Base-by-base conservation (phyloP, 2,888 invertebrate genomes). In the Lepidonotus clava region DNA sequence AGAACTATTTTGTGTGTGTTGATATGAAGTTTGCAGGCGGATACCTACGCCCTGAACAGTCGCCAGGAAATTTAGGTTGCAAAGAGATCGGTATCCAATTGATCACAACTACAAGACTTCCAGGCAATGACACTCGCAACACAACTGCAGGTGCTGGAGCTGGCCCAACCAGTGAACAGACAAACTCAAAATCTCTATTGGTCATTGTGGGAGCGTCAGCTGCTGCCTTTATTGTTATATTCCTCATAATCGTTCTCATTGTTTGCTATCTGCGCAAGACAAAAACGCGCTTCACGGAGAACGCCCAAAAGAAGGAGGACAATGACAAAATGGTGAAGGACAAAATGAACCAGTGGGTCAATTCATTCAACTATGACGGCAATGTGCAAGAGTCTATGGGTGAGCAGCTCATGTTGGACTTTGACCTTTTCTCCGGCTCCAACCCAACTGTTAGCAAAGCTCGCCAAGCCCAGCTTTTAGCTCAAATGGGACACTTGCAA, bases 281-380 rank as follows among this genome's bases (percentile, higher is more conserved):
- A 0, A 80, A 46, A 46, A 80, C 80, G 18, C 11, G 80, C 8
- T 80, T 80, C 28, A 21, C 80, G 18, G 80, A 80, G 32, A 80
- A 80, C 41, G 80, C 80, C 41, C 21, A 46, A 24, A 41, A 46
- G 46, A 80, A 80, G 51, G 46, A 80, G 46, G 46, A 80, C 14
- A 24, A 32, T 8, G 80, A 80, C 18, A 41, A 80, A n/a, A 80
- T 80, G 28, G 80, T 80, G 6, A 80, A 80, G 41, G 80, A 80
- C 80, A 80, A 80, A 34, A 80, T 80, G 80, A 46, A 46, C 1
- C 21, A 18, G n/a, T 80, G 80, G 80, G 80, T 80, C 24, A 80
- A 18, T 24, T 32, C 11, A 11, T 80, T 80, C 28, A 80, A 46
- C 80, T 80, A 28, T 51, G 80, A 80, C 34, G 80, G 80, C 18